Base-by-base conservation (phyloP, 2,888 invertebrate genomes). In the Cryptocheilus praepositus region DNA sequence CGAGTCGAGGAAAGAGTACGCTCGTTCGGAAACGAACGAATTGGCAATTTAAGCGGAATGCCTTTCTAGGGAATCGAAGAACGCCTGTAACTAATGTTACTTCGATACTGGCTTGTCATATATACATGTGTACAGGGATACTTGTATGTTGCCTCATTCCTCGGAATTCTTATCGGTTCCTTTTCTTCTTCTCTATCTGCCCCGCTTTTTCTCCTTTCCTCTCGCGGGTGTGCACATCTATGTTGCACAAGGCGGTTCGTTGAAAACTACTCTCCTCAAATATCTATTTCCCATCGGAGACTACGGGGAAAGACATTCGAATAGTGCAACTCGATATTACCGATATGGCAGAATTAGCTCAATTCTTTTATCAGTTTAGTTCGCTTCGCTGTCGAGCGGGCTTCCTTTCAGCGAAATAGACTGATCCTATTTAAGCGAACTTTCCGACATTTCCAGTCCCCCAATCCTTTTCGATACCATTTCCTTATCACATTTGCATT, bases 31-130 rank as follows among this genome's bases (percentile, higher is more conserved):
- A 75, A 58, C 68, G 70, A 73, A 77, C 75, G 71, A 76, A 81
- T 80, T 75, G 81, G 61, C 76, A 77, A 82, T 81, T 80, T 74
- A 67, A 72, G 63, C 64, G 76, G 69, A 74, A 73, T 71, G 74
- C 69, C 73, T 64, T 69, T 63, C 67, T 60, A 49, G 52, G 57
- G 22, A 43, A 18, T 51, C 16, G 61, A 36, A 55, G 61, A 61
- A 55, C 36, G 53, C 70, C 70, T 61, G 74, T 76, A 73, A 74
- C 79, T 75, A 80, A 80, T 72, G 77, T 71, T 66, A 64, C 63
- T 62, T 61, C 65, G 64, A 55, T 61, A 59, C 67, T 49, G 21
- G 36, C 19, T 28, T 59, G 45, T 44, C 18, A 22, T 15, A 58
- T 58, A 57, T 49, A 49, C 49, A 4, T n/a, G 18, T 18, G 49